Conservation (phyloP, 2,113 vertebrate genomes). For the Thalassarche chlororhynchos region DNA sequence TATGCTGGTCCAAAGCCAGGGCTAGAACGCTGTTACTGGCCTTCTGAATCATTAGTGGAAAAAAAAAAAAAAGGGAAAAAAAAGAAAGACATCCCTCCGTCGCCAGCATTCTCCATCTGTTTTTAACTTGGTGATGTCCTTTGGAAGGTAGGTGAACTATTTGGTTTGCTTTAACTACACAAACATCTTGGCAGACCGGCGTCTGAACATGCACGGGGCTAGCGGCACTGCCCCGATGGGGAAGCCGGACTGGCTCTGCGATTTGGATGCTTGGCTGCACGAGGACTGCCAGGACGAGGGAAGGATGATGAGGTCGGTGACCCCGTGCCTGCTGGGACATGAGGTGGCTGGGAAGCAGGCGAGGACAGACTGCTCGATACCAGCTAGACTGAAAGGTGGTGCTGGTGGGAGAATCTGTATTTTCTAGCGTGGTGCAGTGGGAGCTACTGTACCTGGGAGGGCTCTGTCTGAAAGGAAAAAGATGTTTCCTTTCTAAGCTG, state of each 20-base stretch:
- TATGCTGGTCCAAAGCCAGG: conserved; percentile 60
- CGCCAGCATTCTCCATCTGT: conserved; percentile 48
- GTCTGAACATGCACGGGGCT: not conserved
- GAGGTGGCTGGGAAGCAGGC: not conserved
- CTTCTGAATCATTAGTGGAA: conserved; percentile 73
- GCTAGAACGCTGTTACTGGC: conserved; percentile 22
- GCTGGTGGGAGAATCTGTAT: not conserved
- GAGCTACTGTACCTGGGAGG: not conserved
- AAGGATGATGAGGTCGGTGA: not conserved
- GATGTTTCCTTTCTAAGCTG: not conserved
- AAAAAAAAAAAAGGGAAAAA: not conserved
- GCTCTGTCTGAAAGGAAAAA: not conserved
- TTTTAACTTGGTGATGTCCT: conserved; percentile 58
- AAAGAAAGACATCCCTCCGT: not conserved
- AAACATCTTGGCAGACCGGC: not conserved
- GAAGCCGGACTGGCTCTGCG: rapidly evolving
- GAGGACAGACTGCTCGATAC: rapidly evolving
- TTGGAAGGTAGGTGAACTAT: conserved; percentile 33
- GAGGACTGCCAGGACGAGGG: not conserved
- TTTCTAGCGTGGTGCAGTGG: not conserved
- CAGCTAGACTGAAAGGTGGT: not conserved
- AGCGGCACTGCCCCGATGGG: not conserved
- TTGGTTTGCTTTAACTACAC: conserved; percentile 24
- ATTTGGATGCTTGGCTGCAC: not conserved
- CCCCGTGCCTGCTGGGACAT: not conserved